Conservation (phyloP, 2,888 invertebrate species). For the Mimas tiliae region DNA sequence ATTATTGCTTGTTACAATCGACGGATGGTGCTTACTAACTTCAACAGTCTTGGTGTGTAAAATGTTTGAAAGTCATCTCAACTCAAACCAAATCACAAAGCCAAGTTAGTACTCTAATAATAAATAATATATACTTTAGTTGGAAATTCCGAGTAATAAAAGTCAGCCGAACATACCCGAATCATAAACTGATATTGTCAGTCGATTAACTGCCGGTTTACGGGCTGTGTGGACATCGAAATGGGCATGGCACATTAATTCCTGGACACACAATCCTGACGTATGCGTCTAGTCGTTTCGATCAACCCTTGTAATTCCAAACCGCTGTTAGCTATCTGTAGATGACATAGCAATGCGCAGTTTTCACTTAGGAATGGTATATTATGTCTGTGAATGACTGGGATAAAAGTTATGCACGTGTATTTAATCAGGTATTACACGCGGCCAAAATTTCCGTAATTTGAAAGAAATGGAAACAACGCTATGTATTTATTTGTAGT, state of each 20-base stretch:
- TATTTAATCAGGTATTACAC: no score
- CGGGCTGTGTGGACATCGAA: constrained; percentile 44
- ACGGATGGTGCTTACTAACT: no score
- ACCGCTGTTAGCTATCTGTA: constrained; percentile 43
- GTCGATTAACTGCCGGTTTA: constrained; percentile 58
- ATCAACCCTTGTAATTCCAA: constrained; percentile 42
- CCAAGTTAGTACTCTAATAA: neutral
- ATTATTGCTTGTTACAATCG: no score
- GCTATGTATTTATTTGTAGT: no score
- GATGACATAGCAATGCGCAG: neutral
- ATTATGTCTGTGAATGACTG: no score
- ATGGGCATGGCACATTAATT: constrained; percentile 57
- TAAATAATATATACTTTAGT: neutral
- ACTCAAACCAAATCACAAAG: neutral
- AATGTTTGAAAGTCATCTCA: no score
- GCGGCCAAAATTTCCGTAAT: no score
- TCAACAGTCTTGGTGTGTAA: neutral
- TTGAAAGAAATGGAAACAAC: no score
- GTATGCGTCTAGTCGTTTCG: constrained; percentile 77
- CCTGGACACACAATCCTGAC: constrained; percentile 58
- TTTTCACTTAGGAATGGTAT: neutral
- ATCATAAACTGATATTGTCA: constrained; percentile 41
- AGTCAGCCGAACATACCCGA: neutral
- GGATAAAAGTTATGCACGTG: neutral
- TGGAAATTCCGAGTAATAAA: neutral